Evolutionary conservation across 2,797 vertebrate species (phyloP).

Genomic region (Tokudaia tokunoshimensis): DNA sequence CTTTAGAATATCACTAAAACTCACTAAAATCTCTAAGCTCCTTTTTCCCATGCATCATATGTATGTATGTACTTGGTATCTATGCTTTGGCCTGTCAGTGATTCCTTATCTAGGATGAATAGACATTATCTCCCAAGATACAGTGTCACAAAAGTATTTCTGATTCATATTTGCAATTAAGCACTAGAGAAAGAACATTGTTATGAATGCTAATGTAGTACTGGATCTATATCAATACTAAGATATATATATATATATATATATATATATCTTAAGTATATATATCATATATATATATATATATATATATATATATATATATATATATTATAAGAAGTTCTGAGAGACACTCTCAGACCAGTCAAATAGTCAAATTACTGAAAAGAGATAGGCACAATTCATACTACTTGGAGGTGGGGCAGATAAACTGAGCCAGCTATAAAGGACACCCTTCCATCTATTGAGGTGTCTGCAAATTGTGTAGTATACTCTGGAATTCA

Average conservation of each 20-base stretch:
- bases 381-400: background rate
- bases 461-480: background rate
- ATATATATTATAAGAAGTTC: background rate
- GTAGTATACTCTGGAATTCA: background rate
- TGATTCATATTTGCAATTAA: slow-evolving; percentile 17
- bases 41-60: too few relatives aligned
- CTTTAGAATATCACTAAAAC: background rate
- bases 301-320: background rate
- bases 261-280: background rate
- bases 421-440: background rate
- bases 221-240: slow-evolving; percentile 24
- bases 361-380: background rate
- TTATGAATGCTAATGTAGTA: slow-evolving; percentile 53
- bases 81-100: background rate
- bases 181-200: background rate
- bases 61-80: background rate
- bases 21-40: background rate
- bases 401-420: background rate
- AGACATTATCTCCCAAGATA: background rate
- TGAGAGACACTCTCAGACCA: background rate
- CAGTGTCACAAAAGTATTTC: background rate
- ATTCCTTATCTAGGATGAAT: background rate
- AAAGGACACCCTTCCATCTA: background rate
- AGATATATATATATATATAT: background rate
- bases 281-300: background rate